phyloP scores from a whole-genome alignment of 2,113 vertebrate genomes.

The Daubentonia madagascariensis region DNA sequence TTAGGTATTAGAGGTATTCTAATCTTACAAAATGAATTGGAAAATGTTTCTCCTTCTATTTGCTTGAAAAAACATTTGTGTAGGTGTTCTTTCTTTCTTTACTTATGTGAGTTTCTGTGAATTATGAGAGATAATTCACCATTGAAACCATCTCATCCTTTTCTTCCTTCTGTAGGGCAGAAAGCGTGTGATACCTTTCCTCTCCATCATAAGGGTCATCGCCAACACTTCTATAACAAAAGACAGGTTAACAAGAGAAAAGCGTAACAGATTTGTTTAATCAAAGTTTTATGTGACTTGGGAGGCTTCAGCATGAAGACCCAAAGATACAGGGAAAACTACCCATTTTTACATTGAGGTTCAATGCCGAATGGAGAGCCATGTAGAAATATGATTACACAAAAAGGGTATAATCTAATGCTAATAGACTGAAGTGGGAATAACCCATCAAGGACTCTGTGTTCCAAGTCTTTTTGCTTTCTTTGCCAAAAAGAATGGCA shows the following conservation, averaged over 20 bases:
- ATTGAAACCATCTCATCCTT: not conserved
- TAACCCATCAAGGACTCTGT: not conserved
- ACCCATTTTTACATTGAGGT: not conserved
- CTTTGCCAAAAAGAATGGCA: too few species aligned
- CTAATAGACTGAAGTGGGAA: not conserved
- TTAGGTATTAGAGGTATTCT: not conserved
- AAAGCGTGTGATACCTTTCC: not conserved
- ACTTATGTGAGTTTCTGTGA: not conserved
- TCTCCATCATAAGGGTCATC: not conserved
- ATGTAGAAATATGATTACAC: not conserved
- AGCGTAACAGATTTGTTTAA: not conserved
- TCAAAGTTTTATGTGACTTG: not conserved
- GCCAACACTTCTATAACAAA: not conserved
- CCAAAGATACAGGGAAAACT: not conserved
- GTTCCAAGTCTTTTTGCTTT: not conserved
- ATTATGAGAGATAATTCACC: not conserved
- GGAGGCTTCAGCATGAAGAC: not conserved
- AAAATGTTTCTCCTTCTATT: not conserved
- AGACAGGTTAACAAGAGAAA: not conserved
- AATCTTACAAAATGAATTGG: not conserved
- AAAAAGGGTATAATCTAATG: not conserved
- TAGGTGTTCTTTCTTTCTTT: not conserved
- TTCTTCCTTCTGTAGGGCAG: not conserved
- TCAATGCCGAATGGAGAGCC: not conserved
- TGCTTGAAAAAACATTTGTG: not conserved